These are phyloP conservation scores for Malurus melanocephalus DNA, from an alignment of 2,113 vertebrate genomes.

Conservation along the genomic window DNA sequence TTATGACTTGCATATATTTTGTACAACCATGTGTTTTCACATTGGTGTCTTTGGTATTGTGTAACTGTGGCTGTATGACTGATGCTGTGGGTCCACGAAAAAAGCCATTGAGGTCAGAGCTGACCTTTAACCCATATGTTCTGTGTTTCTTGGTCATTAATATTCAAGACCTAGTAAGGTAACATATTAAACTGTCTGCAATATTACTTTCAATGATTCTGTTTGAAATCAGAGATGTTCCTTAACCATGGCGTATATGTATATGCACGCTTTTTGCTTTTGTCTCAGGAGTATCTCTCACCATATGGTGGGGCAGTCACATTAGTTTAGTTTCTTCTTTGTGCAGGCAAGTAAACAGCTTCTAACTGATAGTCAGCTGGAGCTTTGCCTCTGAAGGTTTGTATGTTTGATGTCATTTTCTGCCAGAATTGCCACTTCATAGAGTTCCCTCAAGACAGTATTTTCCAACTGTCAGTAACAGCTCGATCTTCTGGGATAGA, in stretches of 20 bases:
- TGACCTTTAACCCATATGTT: background rate
- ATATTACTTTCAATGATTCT: background rate
- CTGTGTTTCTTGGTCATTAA: background rate
- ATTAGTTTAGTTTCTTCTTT: slow-evolving; percentile 42
- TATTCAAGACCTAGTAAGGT: background rate
- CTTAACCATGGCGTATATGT: fast-evolving
- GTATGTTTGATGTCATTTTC: slow-evolving; percentile 29
- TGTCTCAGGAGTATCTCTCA: background rate
- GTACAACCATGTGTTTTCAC: background rate
- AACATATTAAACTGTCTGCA: background rate
- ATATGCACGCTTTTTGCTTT: background rate
- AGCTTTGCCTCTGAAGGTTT: slow-evolving; percentile 34
- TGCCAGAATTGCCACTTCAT: slow-evolving; percentile 17
- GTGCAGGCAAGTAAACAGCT: slow-evolving; percentile 13
- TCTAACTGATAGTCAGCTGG: slow-evolving; percentile 21
- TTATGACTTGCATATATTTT: background rate
- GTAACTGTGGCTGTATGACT: background rate
- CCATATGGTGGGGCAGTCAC: slow-evolving; percentile 25
- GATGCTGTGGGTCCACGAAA: background rate
- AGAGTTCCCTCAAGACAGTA: background rate
- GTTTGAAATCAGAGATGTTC: background rate
- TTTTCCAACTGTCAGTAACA: slow-evolving; percentile 2
- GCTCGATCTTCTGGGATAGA: background rate
- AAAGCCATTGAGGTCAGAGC: background rate
- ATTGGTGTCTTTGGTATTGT: background rate